phyloP scores from a whole-genome alignment of 2,113 vertebrate genomes.

The Saguinus imperator region DNA sequence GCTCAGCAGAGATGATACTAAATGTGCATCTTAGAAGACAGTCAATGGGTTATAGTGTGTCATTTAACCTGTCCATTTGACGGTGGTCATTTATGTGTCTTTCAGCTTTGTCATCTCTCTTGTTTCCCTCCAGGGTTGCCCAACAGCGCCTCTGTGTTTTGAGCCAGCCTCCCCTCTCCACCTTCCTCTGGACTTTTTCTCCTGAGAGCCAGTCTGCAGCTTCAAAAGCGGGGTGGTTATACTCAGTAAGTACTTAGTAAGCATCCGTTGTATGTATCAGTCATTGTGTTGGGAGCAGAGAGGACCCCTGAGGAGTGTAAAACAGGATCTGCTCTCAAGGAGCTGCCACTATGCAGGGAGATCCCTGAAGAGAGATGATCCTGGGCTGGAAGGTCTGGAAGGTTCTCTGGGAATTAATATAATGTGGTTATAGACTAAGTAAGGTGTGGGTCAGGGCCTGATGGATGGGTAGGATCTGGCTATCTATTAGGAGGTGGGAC shows the following conservation, averaged over 20 bases:
- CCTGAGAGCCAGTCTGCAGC: not conserved
- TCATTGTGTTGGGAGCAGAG: not conserved
- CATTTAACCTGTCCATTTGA: not conserved
- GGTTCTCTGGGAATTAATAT: not conserved
- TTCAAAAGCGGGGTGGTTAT: not conserved
- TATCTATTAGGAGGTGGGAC: not conserved
- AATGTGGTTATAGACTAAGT: not conserved
- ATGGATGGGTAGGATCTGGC: not conserved
- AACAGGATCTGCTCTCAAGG: not conserved
- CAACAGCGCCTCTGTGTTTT: not conserved
- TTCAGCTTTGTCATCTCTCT: not conserved
- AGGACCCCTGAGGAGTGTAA: not conserved
- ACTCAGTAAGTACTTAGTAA: not conserved
- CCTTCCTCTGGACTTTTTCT: not conserved
- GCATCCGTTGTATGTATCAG: not conserved
- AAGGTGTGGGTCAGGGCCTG: not conserved
- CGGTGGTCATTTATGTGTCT: not conserved
- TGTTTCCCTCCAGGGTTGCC: not conserved
- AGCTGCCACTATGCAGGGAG: not conserved
- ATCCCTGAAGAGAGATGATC: not conserved
- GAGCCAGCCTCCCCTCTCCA: not conserved
- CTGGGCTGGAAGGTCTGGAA: not conserved
- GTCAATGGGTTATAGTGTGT: not conserved
- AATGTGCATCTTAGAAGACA: not conserved
- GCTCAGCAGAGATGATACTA: not conserved